Evolutionary conservation across 2,888 invertebrate genomes (phyloP).

Genomic region (Pseudolycoriella hygida): DNA sequence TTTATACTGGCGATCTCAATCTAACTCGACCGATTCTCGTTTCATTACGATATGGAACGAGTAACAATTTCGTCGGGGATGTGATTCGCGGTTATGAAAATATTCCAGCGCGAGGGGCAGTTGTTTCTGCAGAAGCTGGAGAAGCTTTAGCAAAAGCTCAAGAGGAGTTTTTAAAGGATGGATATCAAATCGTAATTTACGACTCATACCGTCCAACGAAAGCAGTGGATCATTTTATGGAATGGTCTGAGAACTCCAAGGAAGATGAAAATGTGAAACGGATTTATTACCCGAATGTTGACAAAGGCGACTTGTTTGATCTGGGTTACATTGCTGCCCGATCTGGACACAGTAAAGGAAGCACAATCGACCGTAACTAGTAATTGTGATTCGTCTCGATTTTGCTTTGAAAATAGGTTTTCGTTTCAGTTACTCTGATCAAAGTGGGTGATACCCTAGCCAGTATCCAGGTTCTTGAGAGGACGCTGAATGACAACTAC

Average conservation of each 20-base stretch:
- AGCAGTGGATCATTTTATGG: constrained; percentile 1
- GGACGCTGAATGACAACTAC: neutral
- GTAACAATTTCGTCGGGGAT: neutral
- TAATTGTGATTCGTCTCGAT: no score
- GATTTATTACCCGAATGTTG: neutral
- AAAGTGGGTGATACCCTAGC: no score
- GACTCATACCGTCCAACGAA: constrained; percentile 3
- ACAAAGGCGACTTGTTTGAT: neutral
- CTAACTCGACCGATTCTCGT: no score
- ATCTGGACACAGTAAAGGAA: neutral
- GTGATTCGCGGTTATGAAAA: neutral
- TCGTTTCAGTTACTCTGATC: no score
- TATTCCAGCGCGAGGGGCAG: neutral
- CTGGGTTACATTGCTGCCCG: neutral
- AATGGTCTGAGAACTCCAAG: neutral
- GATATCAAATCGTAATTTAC: constrained; percentile 1
- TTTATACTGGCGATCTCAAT: no score
- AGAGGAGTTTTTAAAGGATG: neutral
- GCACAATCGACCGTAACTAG: neutral
- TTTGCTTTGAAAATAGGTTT: no score
- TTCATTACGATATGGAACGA: no score
- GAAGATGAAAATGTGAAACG: neutral
- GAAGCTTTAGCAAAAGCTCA: neutral
- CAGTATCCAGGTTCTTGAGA: neutral
- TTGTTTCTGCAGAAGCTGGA: constrained; percentile 1